phyloP scores from a whole-genome alignment of 2,888 invertebrate species.

The Tethea ocularis region DNA sequence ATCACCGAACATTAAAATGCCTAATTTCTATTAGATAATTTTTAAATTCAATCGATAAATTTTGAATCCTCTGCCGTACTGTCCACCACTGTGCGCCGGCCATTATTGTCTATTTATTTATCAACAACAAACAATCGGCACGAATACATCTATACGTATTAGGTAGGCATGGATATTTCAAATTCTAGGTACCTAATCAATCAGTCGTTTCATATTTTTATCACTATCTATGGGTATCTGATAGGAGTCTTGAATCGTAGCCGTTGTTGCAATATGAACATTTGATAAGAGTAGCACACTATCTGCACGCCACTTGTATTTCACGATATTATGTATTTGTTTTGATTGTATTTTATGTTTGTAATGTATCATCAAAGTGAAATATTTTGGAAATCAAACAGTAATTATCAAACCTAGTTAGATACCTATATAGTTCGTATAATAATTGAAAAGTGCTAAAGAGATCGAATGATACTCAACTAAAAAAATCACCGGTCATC shows the following conservation, averaged over 20 bases:
- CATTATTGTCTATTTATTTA: slow-evolving; percentile 8
- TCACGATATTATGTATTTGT: slow-evolving; percentile 1
- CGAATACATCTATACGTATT: slow-evolving; percentile 31
- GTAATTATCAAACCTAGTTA: slow-evolving; percentile 3
- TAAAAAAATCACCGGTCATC: slow-evolving; percentile 12
- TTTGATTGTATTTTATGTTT: not conserved
- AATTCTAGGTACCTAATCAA: slow-evolving; percentile 58
- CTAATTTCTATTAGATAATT: no score
- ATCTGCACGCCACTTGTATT: slow-evolving; percentile 8
- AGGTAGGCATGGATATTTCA: slow-evolving; percentile 18
- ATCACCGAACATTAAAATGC: no score
- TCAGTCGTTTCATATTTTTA: slow-evolving; percentile 56
- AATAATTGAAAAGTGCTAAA: no score
- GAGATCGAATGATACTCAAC: no score
- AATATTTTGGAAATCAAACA: not conserved
- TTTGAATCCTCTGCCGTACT: no score
- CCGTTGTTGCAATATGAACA: slow-evolving; percentile 48
- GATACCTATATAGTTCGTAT: no score
- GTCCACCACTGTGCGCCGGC: no score
- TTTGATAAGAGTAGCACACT: slow-evolving; percentile 10
- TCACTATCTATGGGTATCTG: slow-evolving; percentile 44
- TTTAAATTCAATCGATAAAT: no score
- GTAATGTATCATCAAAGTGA: not conserved
- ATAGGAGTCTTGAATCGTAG: slow-evolving; percentile 53
- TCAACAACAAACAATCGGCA: slow-evolving; percentile 16